A percentile compares a stretch with the other conserved stretches of the same genome.
Conservation (phyloP, 2,888 invertebrate genomes). For the Osmoderma eremita region DNA sequence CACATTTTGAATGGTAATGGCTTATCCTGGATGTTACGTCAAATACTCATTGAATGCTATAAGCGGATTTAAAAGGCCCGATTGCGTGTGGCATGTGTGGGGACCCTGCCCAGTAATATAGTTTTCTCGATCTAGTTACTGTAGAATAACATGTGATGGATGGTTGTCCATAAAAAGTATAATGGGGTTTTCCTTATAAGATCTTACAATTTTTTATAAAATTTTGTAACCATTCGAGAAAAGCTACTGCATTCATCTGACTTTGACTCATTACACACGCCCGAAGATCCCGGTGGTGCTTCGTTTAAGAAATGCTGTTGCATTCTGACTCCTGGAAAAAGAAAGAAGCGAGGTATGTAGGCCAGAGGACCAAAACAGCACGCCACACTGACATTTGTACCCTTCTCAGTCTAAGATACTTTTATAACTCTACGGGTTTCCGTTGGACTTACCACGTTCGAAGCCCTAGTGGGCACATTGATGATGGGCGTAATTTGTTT, state of each 20-base stretch:
- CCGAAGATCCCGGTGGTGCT: neutral
- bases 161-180: neutral
- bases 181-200: slow-evolving; percentile 3
- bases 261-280: neutral
- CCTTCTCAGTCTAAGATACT: neutral
- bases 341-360: neutral
- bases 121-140: too few relatives aligned
- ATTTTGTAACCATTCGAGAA: neutral
- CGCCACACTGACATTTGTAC: slow-evolving; percentile 6
- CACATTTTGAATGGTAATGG: neutral
- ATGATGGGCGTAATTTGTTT: too few relatives aligned
- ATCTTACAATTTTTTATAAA: neutral
- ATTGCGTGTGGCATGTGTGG: neutral
- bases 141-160: neutral
- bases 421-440: neutral
- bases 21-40: neutral
- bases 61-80: neutral
- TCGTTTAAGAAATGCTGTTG: too few relatives aligned
- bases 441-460: neutral
- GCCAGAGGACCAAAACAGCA: neutral
- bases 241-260: neutral
- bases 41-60: neutral
- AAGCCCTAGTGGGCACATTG: too few relatives aligned
- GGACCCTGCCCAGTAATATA: neutral
- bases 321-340: neutral